phyloP scores from a whole-genome alignment of 2,888 invertebrate genomes.

The Macrosiphum euphorbiae region DNA sequence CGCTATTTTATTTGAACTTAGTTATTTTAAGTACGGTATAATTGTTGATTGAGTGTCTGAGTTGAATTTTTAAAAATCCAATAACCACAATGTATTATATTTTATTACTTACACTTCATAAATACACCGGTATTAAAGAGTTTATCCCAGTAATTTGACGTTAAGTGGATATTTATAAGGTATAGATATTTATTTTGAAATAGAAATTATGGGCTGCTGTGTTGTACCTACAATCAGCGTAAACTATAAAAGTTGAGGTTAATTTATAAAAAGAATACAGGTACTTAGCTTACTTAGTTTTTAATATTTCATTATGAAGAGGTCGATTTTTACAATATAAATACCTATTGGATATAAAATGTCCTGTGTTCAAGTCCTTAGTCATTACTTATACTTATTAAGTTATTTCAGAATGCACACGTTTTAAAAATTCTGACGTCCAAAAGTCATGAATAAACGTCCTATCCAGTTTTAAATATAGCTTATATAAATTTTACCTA shows the following conservation, averaged over 20 bases:
- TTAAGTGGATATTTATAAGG: background rate
- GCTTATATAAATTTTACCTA: background rate
- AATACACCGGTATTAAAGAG: background rate
- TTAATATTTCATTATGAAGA: background rate
- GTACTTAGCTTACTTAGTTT: background rate
- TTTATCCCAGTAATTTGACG: background rate
- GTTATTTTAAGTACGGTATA: background rate
- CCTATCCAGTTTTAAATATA: background rate
- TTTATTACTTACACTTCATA: background rate
- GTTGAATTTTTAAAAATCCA: background rate
- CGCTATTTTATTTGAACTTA: background rate
- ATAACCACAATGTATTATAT: background rate
- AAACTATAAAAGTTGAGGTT: background rate
- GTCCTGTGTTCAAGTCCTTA: background rate
- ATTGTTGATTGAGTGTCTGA: background rate
- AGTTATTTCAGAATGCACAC: background rate
- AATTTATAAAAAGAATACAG: background rate
- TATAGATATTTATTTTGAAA: background rate
- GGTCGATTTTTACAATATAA: background rate
- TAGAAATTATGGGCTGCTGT: background rate
- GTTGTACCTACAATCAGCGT: background rate
- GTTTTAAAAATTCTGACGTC: background rate
- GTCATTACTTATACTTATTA: background rate
- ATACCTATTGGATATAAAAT: background rate
- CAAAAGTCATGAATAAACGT: background rate